Base-by-base conservation (phyloP, 2,113 vertebrate genomes). In the Epinephelus moara region DNA sequence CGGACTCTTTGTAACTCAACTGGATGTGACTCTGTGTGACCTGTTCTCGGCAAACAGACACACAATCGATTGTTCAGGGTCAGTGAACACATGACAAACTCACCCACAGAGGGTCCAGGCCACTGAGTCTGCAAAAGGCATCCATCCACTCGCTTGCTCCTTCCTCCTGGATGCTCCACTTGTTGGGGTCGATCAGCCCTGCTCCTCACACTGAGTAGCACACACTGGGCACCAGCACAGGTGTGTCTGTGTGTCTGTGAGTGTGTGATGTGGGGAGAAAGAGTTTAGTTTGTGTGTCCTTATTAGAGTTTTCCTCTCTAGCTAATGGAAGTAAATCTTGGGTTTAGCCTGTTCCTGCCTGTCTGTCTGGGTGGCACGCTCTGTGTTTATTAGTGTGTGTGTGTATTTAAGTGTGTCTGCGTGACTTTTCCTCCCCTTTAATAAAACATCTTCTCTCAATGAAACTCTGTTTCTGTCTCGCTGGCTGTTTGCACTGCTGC, bases 21-120 rank as follows among this genome's bases (percentile, higher is more conserved):
- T 71, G 13, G 15, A 66, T 40, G 14, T 18, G 14, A 6, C 57
- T 69, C 59, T 23, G 64, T 0, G 25, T 45, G 6, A 70, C 42
- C 9, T 66, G 47, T 23, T 61, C 18, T 10, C 49, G 67, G 33
- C 4, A 79, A 37, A 30, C 42, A 18, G 5, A 42, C 11, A 66
- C 11, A 50, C 45, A 52, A 13, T 12, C 21, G 19, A 57, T 23
- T 25, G 15, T 82, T 40, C 76, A 81, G 57, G 49, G 67, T 82
- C 84, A 79, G 66, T 75, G 62, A 88, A 90, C 64, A 21, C 85
- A 87, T 89, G 68, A 80, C 49, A 33, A 78, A 95, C 95, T 96
- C 89, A 96, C 96, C 96, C 96, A 96, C 52, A 96, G 90, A 76
- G 95, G 94, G 91, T 96, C 96, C 93, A 96, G 94, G 87, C 96